Base-by-base conservation (phyloP, 2,888 invertebrate genomes). In the Zygothrica quintamaculata region DNA sequence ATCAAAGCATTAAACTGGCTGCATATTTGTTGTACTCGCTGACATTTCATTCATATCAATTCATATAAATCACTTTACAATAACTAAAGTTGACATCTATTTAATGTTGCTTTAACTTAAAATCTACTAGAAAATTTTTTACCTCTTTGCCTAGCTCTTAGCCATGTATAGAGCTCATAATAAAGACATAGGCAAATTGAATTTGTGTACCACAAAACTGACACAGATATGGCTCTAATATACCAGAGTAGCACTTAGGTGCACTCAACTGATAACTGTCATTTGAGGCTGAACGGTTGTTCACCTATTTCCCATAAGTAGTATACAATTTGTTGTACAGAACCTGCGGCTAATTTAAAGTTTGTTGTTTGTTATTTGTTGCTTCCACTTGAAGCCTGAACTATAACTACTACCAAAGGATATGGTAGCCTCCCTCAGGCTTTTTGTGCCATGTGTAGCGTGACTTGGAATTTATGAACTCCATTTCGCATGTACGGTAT, bases 401-500 rank as follows among this genome's bases (percentile, higher is more conserved):
- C 31, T 39, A 26, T 18, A 44, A 50, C 47, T n/a, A n/a, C n/a
- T n/a, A n/a, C n/a, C n/a, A 11, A 26, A 37, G 34, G 16, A 3
- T 26, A 13, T 13, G 16, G 8, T 13, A 13, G 8, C 16, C 31
- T 18, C 13, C 65, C 33, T 25, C 22, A 13, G 52, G 34, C 55
- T 16, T 61, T n/a, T 68, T 72, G 61, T 58, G 68, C 11, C 65
- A 50, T 43, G 53, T 68, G 62, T 74, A 55, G 80, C 84, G 66
- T 80, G 70, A 80, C 79, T 80, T 73, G 84, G 70, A 80, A 80
- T 80, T 80, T 84, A 80, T 80, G 81, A 84, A 80, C 81, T 84
- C 81, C 81, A 84, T 80, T 77, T 80, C 77, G 77, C 79, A 73
- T 80, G 79, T 84, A 77, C 70, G 73, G 65, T 55, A 80, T 84